A percentile compares a stretch with the other conserved stretches of the same genome.
Evolutionary conservation across 2,888 invertebrate genomes (phyloP).

Genomic region (Erannis defoliaria): DNA sequence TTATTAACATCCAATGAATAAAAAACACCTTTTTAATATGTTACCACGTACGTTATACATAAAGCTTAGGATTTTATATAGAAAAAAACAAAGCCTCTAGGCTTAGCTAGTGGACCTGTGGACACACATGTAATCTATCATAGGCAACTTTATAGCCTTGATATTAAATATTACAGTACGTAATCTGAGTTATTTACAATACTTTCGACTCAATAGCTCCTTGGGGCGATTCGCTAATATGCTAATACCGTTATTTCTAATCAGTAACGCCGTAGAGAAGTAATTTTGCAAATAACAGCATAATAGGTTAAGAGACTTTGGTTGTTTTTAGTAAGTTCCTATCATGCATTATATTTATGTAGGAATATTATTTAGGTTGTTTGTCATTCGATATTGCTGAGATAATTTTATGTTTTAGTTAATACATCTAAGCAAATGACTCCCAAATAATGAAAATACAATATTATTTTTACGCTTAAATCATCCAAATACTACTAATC

Average conservation of each 20-base stretch:
- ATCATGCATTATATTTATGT: background rate
- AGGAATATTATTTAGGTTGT: background rate
- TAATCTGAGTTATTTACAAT: conserved; percentile 60
- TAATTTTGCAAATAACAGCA: conserved; percentile 75
- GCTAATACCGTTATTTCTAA: conserved; percentile 72
- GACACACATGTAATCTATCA: conserved; percentile 19
- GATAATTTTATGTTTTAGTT: no score
- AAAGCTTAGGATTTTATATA: background rate
- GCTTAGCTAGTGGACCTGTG: background rate
- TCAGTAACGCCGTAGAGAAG: conserved; percentile 64
- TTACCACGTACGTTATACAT: background rate
- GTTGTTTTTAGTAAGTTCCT: background rate
- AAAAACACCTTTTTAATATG: no score
- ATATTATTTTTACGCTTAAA: no score
- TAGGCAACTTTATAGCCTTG: conserved; percentile 59
- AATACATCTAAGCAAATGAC: no score
- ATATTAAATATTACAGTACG: conserved; percentile 47
- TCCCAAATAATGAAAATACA: no score
- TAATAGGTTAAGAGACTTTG: conserved; percentile 45
- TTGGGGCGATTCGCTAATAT: conserved; percentile 63
- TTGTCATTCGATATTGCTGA: no score
- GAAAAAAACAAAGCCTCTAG: background rate
- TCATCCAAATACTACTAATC: no score
- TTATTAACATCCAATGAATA: no score
- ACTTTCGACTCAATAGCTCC: conserved; percentile 61